Evolutionary conservation across 2,888 invertebrate species (phyloP), one percentile per base, ranked within the genome.

Genomic region (Pristionchus fissidentatus): DNA sequence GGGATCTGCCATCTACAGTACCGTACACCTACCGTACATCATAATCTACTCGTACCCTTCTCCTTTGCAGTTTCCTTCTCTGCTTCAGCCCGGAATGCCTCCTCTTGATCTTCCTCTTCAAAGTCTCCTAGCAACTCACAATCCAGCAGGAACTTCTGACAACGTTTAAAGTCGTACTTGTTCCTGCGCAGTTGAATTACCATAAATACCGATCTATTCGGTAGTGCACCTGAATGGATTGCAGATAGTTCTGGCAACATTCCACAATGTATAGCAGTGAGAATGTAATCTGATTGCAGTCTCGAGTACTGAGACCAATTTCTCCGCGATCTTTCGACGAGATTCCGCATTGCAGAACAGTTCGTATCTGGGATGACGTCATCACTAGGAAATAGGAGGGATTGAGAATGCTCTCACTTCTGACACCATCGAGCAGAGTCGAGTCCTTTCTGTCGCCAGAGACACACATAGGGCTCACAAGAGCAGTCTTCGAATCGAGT

Each of bases 71-170:
- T 29, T 75, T 66, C 66, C 29, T 75, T 75, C 29, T 75, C 75
- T 2, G 55, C 79, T 8, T 79, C 22, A 38, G 10, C 29, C 13
- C 52, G 32, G 41, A 79, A 55, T 55, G 41, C 35, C 46, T 70
- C 57, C 43, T 46, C 75, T 19, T 57, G 43, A 29, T 83, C 83
- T 26, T 83, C 83, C 32, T 83, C 83, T 55, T 38, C 26, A 26
- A 83, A 83, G 32, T 83, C 83, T 41, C 35, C 29, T 8, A 83
- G 13, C 15, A 83, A 52, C 43, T 83, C 83, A 35, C 83, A 83
- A 41, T 83, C 83, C 5, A 83, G n/a, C 41, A 83, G 29, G 29
- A 83, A 83, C 55, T 83, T 83, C 83, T 73, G 73, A 41, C 83
- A 83, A 4, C 83, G 38, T 19, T 83, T 70, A 75, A 73, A 75